Conservation (phyloP, 2,113 vertebrate species). For the Entelurus aequoreus region DNA sequence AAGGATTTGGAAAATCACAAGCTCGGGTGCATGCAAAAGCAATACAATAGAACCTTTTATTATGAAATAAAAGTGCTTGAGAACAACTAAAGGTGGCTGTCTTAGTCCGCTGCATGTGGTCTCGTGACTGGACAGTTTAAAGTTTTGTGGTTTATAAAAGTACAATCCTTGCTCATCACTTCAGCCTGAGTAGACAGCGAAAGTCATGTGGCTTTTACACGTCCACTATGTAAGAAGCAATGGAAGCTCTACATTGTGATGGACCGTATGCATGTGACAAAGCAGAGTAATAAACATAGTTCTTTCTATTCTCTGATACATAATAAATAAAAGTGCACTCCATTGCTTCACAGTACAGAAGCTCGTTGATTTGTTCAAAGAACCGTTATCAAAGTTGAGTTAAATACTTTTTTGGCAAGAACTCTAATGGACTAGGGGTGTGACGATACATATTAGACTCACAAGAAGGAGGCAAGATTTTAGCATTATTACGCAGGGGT, state of each 20-base stretch:
- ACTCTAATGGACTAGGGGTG: constrained; percentile 15
- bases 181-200: not conserved
- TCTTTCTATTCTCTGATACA: not conserved
- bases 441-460: too few relatives aligned
- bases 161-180: constrained; percentile 6
- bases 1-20: constrained; percentile 16
- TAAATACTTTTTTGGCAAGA: constrained; percentile 38
- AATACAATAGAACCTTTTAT: constrained; percentile 21
- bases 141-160: constrained; percentile 10
- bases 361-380: constrained; percentile 23
- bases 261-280: not conserved
- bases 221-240: not conserved
- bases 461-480: too few relatives aligned
- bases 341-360: constrained; percentile 30
- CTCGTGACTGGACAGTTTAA: not conserved
- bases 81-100: constrained; percentile 47
- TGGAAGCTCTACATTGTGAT: not conserved
- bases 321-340: constrained; percentile 15
- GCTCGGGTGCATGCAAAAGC: constrained; percentile 58
- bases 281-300: constrained; percentile 10
- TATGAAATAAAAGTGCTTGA: constrained; percentile 38
- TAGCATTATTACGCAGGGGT: too few relatives aligned
- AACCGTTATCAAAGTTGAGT: constrained; percentile 30
- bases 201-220: not conserved
- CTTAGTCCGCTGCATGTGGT: constrained; percentile 19